Percentiles rank a stretch among this genome's conserved stretches.
phyloP scores from a whole-genome alignment of 2,888 invertebrate genomes.

The Terebella lapidaria region DNA sequence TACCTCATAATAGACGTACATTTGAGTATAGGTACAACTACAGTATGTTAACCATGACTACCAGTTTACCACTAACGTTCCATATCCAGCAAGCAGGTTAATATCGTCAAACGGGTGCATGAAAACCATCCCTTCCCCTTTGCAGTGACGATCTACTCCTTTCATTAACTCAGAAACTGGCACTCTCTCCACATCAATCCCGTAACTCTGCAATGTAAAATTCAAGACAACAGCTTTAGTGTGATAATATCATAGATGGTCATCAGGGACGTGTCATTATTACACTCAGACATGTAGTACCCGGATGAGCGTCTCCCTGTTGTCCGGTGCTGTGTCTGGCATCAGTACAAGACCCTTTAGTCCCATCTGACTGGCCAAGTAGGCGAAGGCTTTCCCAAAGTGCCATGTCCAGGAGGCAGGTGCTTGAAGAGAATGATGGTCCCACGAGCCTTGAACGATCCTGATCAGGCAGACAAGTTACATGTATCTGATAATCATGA shows the following conservation, averaged over 20 bases:
- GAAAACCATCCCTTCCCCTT: constrained; percentile 29
- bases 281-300: no score
- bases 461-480: no score
- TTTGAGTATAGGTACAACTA: no score
- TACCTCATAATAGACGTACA: no score
- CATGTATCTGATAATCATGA: no score
- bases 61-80: constrained; percentile 15
- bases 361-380: constrained; percentile 28
- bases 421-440: constrained; percentile 40
- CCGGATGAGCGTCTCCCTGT: constrained; percentile 35
- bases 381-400: constrained; percentile 51
- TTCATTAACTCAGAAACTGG: background rate
- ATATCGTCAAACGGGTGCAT: constrained; percentile 46
- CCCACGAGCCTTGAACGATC: constrained; percentile 51
- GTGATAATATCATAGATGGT: constrained; percentile 10
- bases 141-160: constrained; percentile 26
- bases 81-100: constrained; percentile 34
- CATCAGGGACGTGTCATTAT: no score
- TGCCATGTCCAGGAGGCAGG: constrained; percentile 27
- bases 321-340: constrained; percentile 42
- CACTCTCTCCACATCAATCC: background rate
- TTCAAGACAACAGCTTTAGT: no score
- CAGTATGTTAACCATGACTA: background rate
- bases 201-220: background rate
- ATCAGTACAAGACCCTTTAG: constrained; percentile 39